These are phyloP conservation scores for Lamellibrachia satsuma DNA, from an alignment of 2,888 invertebrate genomes.

Conservation along the genomic window DNA sequence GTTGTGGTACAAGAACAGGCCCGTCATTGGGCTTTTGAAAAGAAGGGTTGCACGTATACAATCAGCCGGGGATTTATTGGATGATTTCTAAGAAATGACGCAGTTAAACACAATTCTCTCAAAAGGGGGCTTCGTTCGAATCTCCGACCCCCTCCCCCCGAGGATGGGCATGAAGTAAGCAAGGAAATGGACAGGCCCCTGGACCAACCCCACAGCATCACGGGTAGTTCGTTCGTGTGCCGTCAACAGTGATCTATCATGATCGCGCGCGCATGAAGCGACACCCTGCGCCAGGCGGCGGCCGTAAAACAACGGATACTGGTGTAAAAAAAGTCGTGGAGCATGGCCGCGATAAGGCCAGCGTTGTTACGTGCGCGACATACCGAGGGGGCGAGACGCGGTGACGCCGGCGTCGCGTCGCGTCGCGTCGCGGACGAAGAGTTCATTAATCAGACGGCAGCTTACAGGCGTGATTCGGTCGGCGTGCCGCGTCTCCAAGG, in stretches of 20 bases:
- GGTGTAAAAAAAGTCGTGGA: neutral
- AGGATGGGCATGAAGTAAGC: too few species aligned
- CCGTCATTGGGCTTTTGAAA: too few species aligned
- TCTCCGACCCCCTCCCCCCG: too few species aligned
- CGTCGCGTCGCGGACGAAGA: neutral
- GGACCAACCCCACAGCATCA: neutral
- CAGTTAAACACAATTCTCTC: too few species aligned
- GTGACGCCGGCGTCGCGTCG: neutral
- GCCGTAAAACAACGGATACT: conserved; percentile 5
- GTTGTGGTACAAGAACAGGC: too few species aligned
- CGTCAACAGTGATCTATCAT: conserved; percentile 2
- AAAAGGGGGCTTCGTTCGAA: too few species aligned
- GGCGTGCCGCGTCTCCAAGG: neutral
- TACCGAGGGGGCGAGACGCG: neutral
- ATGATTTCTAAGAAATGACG: too few species aligned
- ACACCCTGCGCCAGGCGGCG: neutral
- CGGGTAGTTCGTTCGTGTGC: neutral
- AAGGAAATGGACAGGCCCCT: neutral
- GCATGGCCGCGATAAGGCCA: neutral
- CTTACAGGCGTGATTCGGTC: neutral
- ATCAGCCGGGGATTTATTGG: too few species aligned
- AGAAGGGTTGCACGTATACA: too few species aligned
- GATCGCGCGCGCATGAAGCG: neutral
- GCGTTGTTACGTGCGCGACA: neutral
- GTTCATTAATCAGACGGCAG: conserved; percentile 13